These are phyloP conservation scores for Chymomyza caudatula DNA, from an alignment of 2,888 invertebrate species.

Conservation along the genomic window DNA sequence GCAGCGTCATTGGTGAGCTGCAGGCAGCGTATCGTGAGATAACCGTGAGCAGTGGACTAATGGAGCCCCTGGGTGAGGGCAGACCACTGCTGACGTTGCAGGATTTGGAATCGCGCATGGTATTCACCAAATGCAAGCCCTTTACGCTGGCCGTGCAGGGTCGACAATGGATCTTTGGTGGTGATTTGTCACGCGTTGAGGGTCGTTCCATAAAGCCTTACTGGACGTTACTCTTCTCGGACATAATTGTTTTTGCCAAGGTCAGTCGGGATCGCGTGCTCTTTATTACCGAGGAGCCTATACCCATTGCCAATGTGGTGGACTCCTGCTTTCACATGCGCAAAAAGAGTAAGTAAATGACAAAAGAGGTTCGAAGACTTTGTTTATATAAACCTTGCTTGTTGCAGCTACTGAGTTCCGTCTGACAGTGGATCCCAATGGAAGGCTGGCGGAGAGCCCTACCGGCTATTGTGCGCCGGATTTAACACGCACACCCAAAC, in stretches of 20 bases:
- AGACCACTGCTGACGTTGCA: constrained; percentile 88
- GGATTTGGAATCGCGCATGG: constrained; percentile 91
- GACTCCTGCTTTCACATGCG: constrained; percentile 92
- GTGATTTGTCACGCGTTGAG: constrained; percentile 89
- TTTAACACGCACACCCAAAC: constrained; percentile 82
- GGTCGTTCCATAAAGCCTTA: constrained; percentile 89
- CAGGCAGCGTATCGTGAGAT: constrained; percentile 88
- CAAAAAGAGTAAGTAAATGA: constrained; percentile 83
- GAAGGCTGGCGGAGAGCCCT: constrained; percentile 83
- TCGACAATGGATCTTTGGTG: constrained; percentile 93
- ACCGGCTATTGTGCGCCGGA: constrained; percentile 86
- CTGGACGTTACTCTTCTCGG: constrained; percentile 91
- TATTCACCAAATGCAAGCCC: constrained; percentile 94
- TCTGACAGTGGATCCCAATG: constrained; percentile 84
- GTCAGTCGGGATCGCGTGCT: constrained; percentile 91
- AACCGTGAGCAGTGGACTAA: constrained; percentile 89
- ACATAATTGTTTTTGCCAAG: constrained; percentile 90
- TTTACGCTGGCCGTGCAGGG: constrained; percentile 90
- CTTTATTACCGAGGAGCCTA: constrained; percentile 92
- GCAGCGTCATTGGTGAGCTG: constrained; percentile 76
- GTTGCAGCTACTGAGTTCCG: constrained; percentile 90
- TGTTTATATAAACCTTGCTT: background rate
- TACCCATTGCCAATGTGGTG: constrained; percentile 86
- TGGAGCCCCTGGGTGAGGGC: constrained; percentile 91
- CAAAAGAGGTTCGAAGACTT: background rate